Evolutionary conservation across 2,888 invertebrate genomes (phyloP).

Genomic region (Himalopsyche anomala): DNA sequence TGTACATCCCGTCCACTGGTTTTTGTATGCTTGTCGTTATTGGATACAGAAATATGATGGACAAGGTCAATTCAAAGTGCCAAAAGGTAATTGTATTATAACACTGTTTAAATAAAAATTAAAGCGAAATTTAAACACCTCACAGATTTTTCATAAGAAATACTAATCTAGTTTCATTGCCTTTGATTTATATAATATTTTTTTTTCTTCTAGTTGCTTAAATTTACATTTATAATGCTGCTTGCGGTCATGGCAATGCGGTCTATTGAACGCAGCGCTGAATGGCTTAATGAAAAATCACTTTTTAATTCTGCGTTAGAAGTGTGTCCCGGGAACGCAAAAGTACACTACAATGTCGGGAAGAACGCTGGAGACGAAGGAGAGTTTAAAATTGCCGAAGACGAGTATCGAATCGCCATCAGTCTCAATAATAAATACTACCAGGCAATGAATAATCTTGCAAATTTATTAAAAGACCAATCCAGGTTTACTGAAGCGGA

Average conservation of each 20-base stretch:
- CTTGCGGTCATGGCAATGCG: slow-evolving; percentile 69
- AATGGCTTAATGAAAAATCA: slow-evolving; percentile 88
- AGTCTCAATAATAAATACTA: slow-evolving; percentile 90
- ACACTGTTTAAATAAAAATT: background rate
- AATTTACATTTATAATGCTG: slow-evolving; percentile 65
- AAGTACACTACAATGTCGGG: slow-evolving; percentile 94
- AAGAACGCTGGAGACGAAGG: slow-evolving; percentile 89
- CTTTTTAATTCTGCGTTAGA: slow-evolving; percentile 88
- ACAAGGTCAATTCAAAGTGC: background rate
- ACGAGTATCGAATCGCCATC: slow-evolving; percentile 87
- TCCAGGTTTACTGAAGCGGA: slow-evolving; percentile 84
- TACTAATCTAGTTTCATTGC: too few relatives aligned
- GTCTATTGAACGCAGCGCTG: slow-evolving; percentile 81
- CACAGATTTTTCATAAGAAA: too few relatives aligned
- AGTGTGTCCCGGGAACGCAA: slow-evolving; percentile 96
- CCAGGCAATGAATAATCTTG: slow-evolving; percentile 96
- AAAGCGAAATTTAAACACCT: background rate
- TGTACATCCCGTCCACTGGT: slow-evolving; percentile 90
- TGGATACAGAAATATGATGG: slow-evolving; percentile 76
- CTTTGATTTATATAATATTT: too few relatives aligned
- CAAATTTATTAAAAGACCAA: slow-evolving; percentile 87
- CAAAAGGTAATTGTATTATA: background rate
- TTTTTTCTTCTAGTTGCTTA: slow-evolving; percentile 69
- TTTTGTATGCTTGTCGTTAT: slow-evolving; percentile 84
- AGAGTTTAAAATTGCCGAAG: slow-evolving; percentile 81